A percentile compares a stretch with the other conserved stretches of the same genome.
Evolutionary conservation across 2,797 vertebrate species (phyloP).

Genomic region (Sebastes variabilis): DNA sequence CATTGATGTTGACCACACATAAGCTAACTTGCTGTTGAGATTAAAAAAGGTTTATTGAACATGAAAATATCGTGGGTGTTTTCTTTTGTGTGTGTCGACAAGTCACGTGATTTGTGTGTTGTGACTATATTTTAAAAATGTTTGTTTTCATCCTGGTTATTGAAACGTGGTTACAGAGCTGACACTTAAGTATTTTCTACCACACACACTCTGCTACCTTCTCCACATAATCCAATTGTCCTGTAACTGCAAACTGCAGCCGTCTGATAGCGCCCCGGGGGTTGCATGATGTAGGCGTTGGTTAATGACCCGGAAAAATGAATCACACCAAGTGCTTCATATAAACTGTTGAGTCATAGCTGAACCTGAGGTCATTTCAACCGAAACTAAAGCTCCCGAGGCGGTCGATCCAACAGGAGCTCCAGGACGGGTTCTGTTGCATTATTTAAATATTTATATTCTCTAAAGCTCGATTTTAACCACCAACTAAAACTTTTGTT

Average conservation of each 20-base stretch:
- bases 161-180: not conserved
- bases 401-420: not conserved
- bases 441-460: slow-evolving; percentile 5
- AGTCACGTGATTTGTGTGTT: not conserved
- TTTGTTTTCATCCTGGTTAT: not conserved
- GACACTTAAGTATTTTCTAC: not conserved
- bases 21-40: slow-evolving; percentile 90
- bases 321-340: slow-evolving; percentile 55
- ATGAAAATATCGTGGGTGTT: slow-evolving; percentile 22
- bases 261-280: slow-evolving; percentile 20
- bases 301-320: slow-evolving; percentile 60
- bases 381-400: slow-evolving; percentile 13
- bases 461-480: not conserved
- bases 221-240: slow-evolving; percentile 24
- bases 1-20: slow-evolving; percentile 88
- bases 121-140: not conserved
- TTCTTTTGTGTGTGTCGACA: not conserved
- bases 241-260: slow-evolving; percentile 34
- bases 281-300: slow-evolving; percentile 9
- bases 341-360: slow-evolving; percentile 60
- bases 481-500: not conserved
- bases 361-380: slow-evolving; percentile 39
- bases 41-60: slow-evolving; percentile 86
- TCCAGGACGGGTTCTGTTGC: not conserved
- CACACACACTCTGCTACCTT: not conserved